Evolutionary conservation across 2,888 invertebrate genomes (phyloP).

Genomic region (Nomada flava): DNA sequence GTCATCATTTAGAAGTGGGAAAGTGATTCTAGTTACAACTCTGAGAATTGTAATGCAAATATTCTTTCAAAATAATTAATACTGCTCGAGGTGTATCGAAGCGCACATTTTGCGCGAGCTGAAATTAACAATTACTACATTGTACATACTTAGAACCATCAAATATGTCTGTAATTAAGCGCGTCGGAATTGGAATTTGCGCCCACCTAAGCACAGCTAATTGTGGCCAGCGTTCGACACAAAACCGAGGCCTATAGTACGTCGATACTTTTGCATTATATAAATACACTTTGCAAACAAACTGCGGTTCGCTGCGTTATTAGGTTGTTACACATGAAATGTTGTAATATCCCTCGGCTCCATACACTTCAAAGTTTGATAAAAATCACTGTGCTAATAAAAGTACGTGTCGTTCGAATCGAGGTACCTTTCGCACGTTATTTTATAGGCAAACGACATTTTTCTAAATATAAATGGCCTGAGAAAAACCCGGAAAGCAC

Average conservation of each 20-base stretch:
- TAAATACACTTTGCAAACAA: conserved; percentile 49
- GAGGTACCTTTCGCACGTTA: too few relatives aligned
- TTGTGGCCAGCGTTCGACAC: conserved; percentile 33
- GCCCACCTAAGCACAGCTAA: conserved; percentile 40
- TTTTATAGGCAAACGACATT: too few relatives aligned
- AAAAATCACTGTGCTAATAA: too few relatives aligned
- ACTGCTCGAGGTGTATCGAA: too few relatives aligned
- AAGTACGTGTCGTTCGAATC: too few relatives aligned
- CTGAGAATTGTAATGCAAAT: not conserved
- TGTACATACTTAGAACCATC: not conserved
- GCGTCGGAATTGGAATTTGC: conserved; percentile 50
- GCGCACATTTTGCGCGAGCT: not conserved
- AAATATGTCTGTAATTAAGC: conserved; percentile 34
- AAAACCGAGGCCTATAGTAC: conserved; percentile 16
- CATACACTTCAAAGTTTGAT: too few relatives aligned
- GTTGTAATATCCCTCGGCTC: too few relatives aligned
- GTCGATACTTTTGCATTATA: conserved; percentile 41
- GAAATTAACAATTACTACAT: not conserved
- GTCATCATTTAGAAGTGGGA: not conserved
- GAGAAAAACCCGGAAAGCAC: too few relatives aligned
- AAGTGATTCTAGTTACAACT: not conserved
- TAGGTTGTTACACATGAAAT: too few relatives aligned
- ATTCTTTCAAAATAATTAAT: not conserved
- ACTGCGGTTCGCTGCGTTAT: too few relatives aligned
- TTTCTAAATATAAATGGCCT: too few relatives aligned